Conservation (phyloP, 2,113 vertebrate genomes). For the Echinops telfairi region DNA sequence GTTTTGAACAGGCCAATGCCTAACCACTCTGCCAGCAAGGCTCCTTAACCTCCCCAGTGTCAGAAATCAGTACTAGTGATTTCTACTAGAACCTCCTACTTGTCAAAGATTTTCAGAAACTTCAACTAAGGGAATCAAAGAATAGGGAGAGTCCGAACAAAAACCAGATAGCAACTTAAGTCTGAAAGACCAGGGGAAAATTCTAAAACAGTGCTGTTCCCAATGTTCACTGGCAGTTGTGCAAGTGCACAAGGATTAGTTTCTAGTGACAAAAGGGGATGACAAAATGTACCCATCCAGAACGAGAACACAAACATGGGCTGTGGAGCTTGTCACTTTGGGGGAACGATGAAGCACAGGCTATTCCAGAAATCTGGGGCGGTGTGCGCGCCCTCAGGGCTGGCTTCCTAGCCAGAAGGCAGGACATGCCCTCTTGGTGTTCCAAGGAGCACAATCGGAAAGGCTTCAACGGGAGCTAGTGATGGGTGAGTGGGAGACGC, state of each 20-base stretch:
- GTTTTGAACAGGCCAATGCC: too few relatives aligned
- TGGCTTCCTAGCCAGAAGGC: background rate
- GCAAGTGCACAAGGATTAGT: rapidly evolving
- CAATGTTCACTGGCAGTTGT: too few relatives aligned
- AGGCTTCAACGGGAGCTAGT: background rate
- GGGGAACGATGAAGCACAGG: background rate
- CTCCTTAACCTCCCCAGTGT: background rate
- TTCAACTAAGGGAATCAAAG: background rate
- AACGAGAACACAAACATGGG: background rate
- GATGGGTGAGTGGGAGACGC: background rate
- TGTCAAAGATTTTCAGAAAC: background rate
- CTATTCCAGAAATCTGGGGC: background rate
- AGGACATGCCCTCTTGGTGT: background rate
- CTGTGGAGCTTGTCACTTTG: background rate
- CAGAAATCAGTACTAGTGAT: too few relatives aligned
- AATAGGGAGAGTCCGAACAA: background rate
- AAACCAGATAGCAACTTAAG: background rate
- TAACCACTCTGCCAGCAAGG: background rate
- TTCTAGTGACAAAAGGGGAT: background rate
- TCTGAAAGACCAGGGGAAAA: background rate
- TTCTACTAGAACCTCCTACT: background rate
- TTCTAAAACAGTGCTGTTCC: background rate
- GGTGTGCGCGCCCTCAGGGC: rapidly evolving
- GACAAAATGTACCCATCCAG: background rate
- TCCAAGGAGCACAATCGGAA: background rate